A percentile compares a stretch with the other conserved stretches of the same genome.
Evolutionary conservation across 2,113 vertebrate species (phyloP).

Genomic region (Etheostoma spectabile): DNA sequence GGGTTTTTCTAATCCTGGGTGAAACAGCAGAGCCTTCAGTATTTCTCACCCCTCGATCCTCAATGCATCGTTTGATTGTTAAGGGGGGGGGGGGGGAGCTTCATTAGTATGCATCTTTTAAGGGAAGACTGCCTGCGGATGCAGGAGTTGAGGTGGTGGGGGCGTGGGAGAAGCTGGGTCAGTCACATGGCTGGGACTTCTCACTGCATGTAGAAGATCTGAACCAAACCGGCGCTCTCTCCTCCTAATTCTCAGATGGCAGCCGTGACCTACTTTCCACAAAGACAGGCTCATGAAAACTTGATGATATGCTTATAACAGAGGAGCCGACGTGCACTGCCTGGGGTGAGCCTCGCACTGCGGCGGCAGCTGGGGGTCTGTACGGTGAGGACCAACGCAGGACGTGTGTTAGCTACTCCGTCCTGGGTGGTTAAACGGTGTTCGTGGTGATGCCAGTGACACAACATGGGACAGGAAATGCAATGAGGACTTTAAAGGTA

Average conservation of each 20-base stretch:
- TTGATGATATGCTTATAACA: slow-evolving; percentile 78
- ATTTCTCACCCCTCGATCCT: slow-evolving; percentile 68
- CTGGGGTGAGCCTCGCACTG: slow-evolving; percentile 63
- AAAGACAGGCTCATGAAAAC: slow-evolving; percentile 82
- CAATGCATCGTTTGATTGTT: slow-evolving; percentile 85
- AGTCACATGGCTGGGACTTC: slow-evolving; percentile 70
- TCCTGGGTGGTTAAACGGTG: slow-evolving; percentile 40
- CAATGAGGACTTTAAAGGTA: background rate
- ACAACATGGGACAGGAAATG: slow-evolving; percentile 1
- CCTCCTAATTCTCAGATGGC: slow-evolving; percentile 80
- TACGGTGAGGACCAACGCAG: slow-evolving; percentile 33
- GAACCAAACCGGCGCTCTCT: slow-evolving; percentile 59
- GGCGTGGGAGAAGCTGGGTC: slow-evolving; percentile 73
- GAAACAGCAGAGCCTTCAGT: slow-evolving; percentile 73
- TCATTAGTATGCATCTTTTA: slow-evolving; percentile 83
- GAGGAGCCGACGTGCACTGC: slow-evolving; percentile 53
- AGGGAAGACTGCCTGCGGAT: slow-evolving; percentile 68
- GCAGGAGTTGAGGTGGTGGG: slow-evolving; percentile 49
- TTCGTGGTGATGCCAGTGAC: background rate
- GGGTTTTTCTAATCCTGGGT: slow-evolving; percentile 60
- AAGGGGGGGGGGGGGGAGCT: slow-evolving; percentile 43
- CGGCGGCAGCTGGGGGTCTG: slow-evolving; percentile 48
- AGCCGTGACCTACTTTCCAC: slow-evolving; percentile 83
- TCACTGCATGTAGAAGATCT: slow-evolving; percentile 66
- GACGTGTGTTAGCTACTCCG: slow-evolving; percentile 40